Percentiles rank a stretch among this genome's conserved stretches.
Evolutionary conservation across 1,140 invertebrate genomes (phyloP).

Genomic region (Plodia interpunctella): DNA sequence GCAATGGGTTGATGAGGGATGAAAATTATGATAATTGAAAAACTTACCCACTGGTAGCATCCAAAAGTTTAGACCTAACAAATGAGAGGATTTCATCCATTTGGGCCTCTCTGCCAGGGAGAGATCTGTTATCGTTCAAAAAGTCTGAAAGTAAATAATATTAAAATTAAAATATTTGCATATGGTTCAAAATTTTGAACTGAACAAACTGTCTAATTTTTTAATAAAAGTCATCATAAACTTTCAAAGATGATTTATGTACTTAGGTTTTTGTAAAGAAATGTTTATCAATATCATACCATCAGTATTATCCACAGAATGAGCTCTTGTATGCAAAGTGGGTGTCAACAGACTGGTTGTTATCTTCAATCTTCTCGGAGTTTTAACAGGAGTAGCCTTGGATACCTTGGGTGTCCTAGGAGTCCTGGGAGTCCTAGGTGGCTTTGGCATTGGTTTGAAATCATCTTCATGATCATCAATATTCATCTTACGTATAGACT

Average conservation of each 20-base stretch:
- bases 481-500: slow-evolving; percentile 28
- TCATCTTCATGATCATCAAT: slow-evolving; percentile 58
- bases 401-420: slow-evolving; percentile 27
- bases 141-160: slow-evolving; percentile 33
- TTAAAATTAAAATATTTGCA: too few species aligned
- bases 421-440: slow-evolving; percentile 40
- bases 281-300: slow-evolving; percentile 31
- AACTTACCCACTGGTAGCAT: slow-evolving; percentile 59
- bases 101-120: slow-evolving; percentile 62
- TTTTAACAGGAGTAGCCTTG: slow-evolving; percentile 29
- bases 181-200: too few species aligned
- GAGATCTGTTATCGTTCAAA: slow-evolving; percentile 48
- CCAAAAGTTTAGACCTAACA: slow-evolving; percentile 53
- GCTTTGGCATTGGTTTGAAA: slow-evolving; percentile 40
- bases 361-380: slow-evolving; percentile 48
- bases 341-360: slow-evolving; percentile 64
- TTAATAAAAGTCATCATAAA: too few species aligned
- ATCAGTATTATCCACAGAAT: slow-evolving; percentile 60
- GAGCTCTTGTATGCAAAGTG: slow-evolving; percentile 51
- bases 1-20: too few species aligned
- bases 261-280: too few species aligned
- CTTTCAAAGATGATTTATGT: too few species aligned
- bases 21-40: not conserved
- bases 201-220: too few species aligned
- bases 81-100: slow-evolving; percentile 64